These are phyloP conservation scores for Pseudorasbora parva DNA, from an alignment of 2,113 vertebrate genomes.

Conservation along the genomic window DNA sequence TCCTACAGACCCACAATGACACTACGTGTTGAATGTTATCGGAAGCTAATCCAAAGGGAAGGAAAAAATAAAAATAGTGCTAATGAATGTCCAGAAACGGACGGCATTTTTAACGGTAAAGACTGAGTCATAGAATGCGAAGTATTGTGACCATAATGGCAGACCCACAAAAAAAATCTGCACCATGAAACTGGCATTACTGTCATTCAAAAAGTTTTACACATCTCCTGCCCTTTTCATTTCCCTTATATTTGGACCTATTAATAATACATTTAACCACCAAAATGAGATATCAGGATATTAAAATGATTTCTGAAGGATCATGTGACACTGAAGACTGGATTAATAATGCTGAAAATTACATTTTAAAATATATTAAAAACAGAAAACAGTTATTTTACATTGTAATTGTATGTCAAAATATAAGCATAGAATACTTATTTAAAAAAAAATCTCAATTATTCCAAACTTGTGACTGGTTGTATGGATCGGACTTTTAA, in stretches of 20 bases:
- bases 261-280: not conserved
- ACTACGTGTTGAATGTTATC: not conserved
- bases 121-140: not conserved
- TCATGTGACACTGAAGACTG: not conserved
- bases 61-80: constrained; percentile 25
- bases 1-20: not conserved
- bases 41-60: not conserved
- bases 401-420: not conserved
- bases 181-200: not conserved
- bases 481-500: not conserved
- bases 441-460: not conserved
- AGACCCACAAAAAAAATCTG: not conserved
- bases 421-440: not conserved
- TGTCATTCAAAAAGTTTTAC: constrained; percentile 15
- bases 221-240: not conserved
- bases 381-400: not conserved
- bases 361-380: not conserved
- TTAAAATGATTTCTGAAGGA: not conserved
- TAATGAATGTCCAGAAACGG: constrained; percentile 3
- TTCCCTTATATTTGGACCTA: not conserved
- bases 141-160: not conserved
- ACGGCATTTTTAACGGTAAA: not conserved
- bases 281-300: not conserved
- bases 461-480: not conserved
- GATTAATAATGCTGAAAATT: not conserved